Base-by-base conservation (phyloP, 2,888 invertebrate genomes). In the Macrophya annulata region DNA sequence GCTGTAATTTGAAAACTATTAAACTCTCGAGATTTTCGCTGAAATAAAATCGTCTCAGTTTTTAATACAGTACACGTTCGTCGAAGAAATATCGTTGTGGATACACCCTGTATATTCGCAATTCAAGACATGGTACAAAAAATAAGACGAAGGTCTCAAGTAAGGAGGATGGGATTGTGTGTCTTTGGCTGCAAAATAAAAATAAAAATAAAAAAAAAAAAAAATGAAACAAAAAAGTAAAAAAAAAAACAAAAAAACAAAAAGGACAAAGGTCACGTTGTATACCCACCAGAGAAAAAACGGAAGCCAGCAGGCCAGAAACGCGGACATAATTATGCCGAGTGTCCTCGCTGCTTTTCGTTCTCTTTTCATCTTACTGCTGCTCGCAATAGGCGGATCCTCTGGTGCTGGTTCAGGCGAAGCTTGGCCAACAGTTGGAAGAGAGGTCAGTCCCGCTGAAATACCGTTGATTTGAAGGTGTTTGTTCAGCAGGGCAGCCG, bases 271-370 rank as follows among this genome's bases (percentile, higher is more conserved):
- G 68, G 68, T 37, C 68, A n/a, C 72, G 43, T 10, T 9, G 48
- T 77, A 51, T 77, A 77, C 77, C 95, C 94, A 97, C 98, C 99
- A 99, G 86, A 98, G 94, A 93, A 99, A 99, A 95, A 99, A 99
- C 6, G 99, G 99, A 88, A 98, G 95, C 98, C 99, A 99, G 94
- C 99, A 99, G 9, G 98, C 96, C 86, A 99, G 94, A 93, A 99
- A 99, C 0, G 98, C 98, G 51, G 98, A 98, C 97, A 99, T 99
- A 92, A 99, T 99, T 92, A 99, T 98, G 85, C 99, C 99, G 71
- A 99, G 95, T 15, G 99, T 99, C 91, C 98, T 96, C 2, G 99
- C 99, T 0, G 99, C 98, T 92, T 98, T 98, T 86, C 98, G 94
- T 93, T 98, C 98, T 84, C 98, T 94, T 92, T 97, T 96, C 98